Percentiles rank a stretch among this genome's conserved stretches.
phyloP scores from a whole-genome alignment of 2,888 invertebrate species.

The Rhagophthalmus giganteus region DNA sequence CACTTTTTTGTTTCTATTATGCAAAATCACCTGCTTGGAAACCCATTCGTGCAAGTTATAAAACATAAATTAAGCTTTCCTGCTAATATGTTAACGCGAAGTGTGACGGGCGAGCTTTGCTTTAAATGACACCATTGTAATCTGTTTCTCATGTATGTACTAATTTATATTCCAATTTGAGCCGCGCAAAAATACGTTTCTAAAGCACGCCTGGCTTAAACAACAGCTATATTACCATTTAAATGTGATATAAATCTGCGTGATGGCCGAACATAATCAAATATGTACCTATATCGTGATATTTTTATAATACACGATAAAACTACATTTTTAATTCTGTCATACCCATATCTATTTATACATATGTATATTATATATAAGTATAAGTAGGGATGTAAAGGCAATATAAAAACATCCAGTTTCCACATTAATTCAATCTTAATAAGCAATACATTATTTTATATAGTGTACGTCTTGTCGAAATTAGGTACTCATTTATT shows the following conservation, averaged over 20 bases:
- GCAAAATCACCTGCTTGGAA: conserved; percentile 6
- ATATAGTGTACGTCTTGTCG: too few species aligned
- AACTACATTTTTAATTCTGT: not conserved
- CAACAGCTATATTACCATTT: not conserved
- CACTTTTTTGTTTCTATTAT: conserved; percentile 1
- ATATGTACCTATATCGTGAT: too few species aligned
- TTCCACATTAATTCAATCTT: too few species aligned
- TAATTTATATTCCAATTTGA: conserved; percentile 2
- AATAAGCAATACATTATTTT: too few species aligned
- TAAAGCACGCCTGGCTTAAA: not conserved
- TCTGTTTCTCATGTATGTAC: not conserved
- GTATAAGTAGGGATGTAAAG: too few species aligned
- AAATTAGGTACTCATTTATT: too few species aligned
- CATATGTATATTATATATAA: too few species aligned
- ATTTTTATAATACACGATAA: not conserved
- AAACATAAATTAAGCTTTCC: conserved; percentile 9
- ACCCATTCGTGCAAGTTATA: not conserved
- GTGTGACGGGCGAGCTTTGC: conserved; percentile 5
- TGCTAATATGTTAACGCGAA: conserved; percentile 7
- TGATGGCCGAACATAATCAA: too few species aligned
- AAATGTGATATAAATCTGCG: not conserved
- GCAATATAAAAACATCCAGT: too few species aligned
- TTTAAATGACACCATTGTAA: conserved; percentile 9
- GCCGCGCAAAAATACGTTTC: not conserved
- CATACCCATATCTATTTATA: not conserved